A percentile compares a stretch with the other conserved stretches of the same genome.
Evolutionary conservation across 2,113 vertebrate genomes (phyloP).

Genomic region (Embiotoca jacksoni): DNA sequence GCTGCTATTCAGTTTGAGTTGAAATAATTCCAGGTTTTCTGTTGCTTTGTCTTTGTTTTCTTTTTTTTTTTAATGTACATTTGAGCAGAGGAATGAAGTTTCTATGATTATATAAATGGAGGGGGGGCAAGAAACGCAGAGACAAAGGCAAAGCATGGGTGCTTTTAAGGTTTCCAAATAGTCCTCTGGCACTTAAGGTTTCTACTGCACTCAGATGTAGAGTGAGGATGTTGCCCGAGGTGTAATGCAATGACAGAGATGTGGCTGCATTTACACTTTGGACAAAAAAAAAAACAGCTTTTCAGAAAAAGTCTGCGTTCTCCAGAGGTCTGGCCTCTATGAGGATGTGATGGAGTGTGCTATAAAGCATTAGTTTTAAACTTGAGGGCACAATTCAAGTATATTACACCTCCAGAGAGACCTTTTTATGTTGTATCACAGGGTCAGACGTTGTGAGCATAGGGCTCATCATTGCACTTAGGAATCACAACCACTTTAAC

Average conservation of each 20-base stretch:
- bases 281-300: slow-evolving; percentile 25
- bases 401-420: slow-evolving; percentile 45
- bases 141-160: slow-evolving; percentile 37
- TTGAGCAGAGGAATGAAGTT: slow-evolving; percentile 12
- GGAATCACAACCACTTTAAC: slow-evolving; percentile 30
- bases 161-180: slow-evolving; percentile 65
- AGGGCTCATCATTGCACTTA: slow-evolving; percentile 31
- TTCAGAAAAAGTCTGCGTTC: slow-evolving; percentile 37
- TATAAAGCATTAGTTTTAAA: slow-evolving; percentile 56
- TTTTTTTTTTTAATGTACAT: background rate
- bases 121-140: slow-evolving; percentile 20
- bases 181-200: slow-evolving; percentile 53
- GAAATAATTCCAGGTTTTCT: slow-evolving; percentile 3
- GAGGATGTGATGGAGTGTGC: slow-evolving; percentile 47
- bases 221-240: slow-evolving; percentile 51
- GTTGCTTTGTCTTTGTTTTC: background rate
- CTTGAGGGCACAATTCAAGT: slow-evolving; percentile 46
- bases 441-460: slow-evolving; percentile 19
- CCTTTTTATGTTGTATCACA: slow-evolving; percentile 25
- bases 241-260: slow-evolving; percentile 55
- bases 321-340: slow-evolving; percentile 35
- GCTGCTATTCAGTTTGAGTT: slow-evolving; percentile 9
- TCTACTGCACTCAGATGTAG: slow-evolving; percentile 44
- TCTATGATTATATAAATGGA: slow-evolving; percentile 40
- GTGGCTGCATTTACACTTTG: slow-evolving; percentile 63